Evolutionary conservation across 2,113 vertebrate genomes (phyloP), one percentile per base, ranked within the genome.

Genomic region (Thinocorus orbignyianus): DNA sequence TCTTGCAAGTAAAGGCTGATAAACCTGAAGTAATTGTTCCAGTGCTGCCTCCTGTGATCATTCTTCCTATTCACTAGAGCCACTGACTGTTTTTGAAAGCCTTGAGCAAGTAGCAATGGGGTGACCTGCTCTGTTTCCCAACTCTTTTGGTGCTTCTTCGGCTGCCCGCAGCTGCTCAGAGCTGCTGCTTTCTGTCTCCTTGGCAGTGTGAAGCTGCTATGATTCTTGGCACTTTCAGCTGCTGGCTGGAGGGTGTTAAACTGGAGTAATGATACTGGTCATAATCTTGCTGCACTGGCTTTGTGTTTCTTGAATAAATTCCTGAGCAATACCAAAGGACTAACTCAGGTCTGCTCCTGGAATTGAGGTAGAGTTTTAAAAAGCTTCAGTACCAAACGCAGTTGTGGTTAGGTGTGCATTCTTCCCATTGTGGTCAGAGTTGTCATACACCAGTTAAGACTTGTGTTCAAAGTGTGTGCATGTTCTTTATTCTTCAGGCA

Each of bases 141-240:
- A 1, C 54, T 46, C 19, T 46, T 37, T 5, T 41, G 41, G 71
- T 91, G 68, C 81, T 76, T 52, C 33, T 90, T 51, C 78, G 6
- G 0, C 20, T 82, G 46, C 57, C 51, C 0, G 0, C 65, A 48
- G 60, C 49, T 6, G 20, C 58, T 70, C 42, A 1, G 46, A 48
- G 66, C 69, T 0, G 4, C 72, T 18, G 24, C 64, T 41, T 31
- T 41, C 62, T 72, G 76, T 64, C 25, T 70, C 16, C 69, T 77
- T 55, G 19, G 80, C 61, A 28, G 31, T 5, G 8, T 30, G 46
- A 17, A 11, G 51, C 72, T 28, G 26, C 33, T 24, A 13, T 1
- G 44, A 31, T 69, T 86, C 86, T 37, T 88, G 60, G 73, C 23
- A 11, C 65, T 81, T 52, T 41, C 28, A 13, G 13, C 30, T 4